phyloP scores from a whole-genome alignment of 2,113 vertebrate genomes.

The Carlito syrichta region DNA sequence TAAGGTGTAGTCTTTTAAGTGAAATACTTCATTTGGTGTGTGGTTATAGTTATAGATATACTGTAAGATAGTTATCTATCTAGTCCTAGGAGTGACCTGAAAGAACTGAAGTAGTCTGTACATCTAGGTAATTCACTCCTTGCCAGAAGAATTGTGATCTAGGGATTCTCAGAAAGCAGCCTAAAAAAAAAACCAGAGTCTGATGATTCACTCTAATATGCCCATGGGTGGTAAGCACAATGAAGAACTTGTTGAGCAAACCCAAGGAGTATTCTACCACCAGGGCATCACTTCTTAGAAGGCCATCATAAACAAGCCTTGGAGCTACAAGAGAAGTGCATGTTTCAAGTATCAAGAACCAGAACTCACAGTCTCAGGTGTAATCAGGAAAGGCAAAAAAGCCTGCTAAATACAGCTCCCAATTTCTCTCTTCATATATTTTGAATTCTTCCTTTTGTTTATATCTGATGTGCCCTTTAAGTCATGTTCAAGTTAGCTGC shows the following conservation, averaged over 20 bases:
- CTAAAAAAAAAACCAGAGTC: neutral
- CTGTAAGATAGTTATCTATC: constrained; percentile 1
- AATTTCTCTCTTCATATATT: neutral
- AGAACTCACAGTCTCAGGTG: neutral
- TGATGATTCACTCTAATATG: neutral
- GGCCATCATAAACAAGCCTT: neutral
- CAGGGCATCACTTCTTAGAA: neutral
- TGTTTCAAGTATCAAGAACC: neutral
- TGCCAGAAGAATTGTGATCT: neutral
- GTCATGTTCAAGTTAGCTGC: neutral
- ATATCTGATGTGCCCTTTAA: neutral
- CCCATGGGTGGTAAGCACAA: neutral
- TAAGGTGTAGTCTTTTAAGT: constrained; percentile 21
- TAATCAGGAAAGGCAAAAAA: neutral
- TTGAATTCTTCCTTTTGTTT: neutral
- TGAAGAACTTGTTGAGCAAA: constrained; percentile 6
- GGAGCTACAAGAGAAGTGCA: neutral
- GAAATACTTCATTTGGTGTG: neutral
- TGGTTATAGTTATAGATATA: neutral
- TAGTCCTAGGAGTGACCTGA: neutral
- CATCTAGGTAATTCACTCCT: neutral
- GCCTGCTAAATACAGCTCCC: neutral
- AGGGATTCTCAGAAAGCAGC: constrained; percentile 1
- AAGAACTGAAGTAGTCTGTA: neutral
- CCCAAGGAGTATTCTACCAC: neutral